Evolutionary conservation across 2,888 invertebrate genomes (phyloP).

Genomic region (Philhelius pedissequus): DNA sequence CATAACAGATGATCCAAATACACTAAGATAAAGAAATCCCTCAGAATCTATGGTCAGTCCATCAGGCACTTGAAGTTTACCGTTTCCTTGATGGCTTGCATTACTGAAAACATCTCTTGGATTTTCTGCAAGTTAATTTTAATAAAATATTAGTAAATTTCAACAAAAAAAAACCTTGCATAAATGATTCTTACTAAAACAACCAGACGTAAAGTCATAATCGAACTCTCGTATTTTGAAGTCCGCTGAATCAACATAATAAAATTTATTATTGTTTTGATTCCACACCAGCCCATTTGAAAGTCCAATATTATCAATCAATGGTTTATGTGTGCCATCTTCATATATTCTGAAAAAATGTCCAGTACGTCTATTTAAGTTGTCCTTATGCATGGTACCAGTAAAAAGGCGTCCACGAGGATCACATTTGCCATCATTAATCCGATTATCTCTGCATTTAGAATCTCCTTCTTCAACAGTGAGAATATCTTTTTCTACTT

Average conservation of each 20-base stretch:
- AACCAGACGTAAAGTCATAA: slow-evolving; percentile 84
- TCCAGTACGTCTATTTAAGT: slow-evolving; percentile 75
- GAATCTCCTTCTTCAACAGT: slow-evolving; percentile 82
- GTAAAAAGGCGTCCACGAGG: slow-evolving; percentile 86
- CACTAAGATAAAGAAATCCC: slow-evolving; percentile 88
- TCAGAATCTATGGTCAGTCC: slow-evolving; percentile 90
- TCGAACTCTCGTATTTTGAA: slow-evolving; percentile 85
- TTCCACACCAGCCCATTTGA: slow-evolving; percentile 91
- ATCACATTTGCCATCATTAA: slow-evolving; percentile 91
- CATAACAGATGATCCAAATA: slow-evolving; percentile 83
- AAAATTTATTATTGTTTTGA: slow-evolving; percentile 83
- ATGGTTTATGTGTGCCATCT: slow-evolving; percentile 71
- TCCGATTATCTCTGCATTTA: slow-evolving; percentile 81
- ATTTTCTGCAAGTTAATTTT: slow-evolving; percentile 78
- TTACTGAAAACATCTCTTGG: slow-evolving; percentile 81
- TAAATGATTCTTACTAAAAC: slow-evolving; percentile 83
- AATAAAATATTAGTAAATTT: background rate
- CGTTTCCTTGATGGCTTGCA: slow-evolving; percentile 75
- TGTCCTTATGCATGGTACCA: slow-evolving; percentile 80
- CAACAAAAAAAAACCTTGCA: too few relatives aligned
- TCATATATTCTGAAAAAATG: slow-evolving; percentile 75
- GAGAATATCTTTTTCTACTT: slow-evolving; percentile 79
- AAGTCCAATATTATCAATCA: slow-evolving; percentile 81
- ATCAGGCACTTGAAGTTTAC: slow-evolving; percentile 81
- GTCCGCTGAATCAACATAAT: slow-evolving; percentile 87